Base-by-base conservation (phyloP, 1,140 invertebrate species). In the Caenorhabditis briggsae region DNA sequence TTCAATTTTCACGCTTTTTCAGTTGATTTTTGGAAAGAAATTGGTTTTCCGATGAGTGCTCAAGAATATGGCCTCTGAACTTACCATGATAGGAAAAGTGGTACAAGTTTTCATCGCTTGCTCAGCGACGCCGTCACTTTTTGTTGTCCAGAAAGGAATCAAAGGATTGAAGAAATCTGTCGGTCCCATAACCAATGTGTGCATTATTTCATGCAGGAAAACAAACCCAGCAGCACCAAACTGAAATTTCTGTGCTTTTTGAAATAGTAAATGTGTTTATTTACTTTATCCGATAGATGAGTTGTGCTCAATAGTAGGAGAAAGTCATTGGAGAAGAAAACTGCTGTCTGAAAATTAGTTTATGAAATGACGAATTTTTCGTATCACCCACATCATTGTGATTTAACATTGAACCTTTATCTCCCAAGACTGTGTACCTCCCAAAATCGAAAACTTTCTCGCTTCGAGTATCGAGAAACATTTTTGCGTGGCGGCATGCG, bases 261-360 rank as follows among this genome's bases (percentile, higher is more conserved):
- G 11, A 53, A 53, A 11, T 12, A 5, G 0, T 11, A 6, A 23
- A 3, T 0, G 0, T 78, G 11, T 53, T 9, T 2, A 53, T 11
- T 78, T 50, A 78, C 70, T 11, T 53, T 25, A 50, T 78, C 70
- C 0, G 70, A 53, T 2, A 23, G 12, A 14, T 78, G 20, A 11
- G 48, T n/a, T 20, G 70, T 78, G n/a, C 50, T 78, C 14, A 12
- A 2, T 0, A 78, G 46, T 20, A 78, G 43, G 46, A 78, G 12
- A n/a, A 78, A 78, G 9, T 78, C 70, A 53, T 78, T 78, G 8
- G 33, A 33, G 12, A 78, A 23, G 20, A 53, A 78, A 11, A 78
- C 46, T 6, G 3, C 8, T 8, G 53, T 9, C 70, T 78, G 46
- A 50, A 78, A 78, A 12, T 5, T 2, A 12, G 53, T 3, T 33